Evolutionary conservation across 2,797 vertebrate species (phyloP), one percentile per base, ranked within the genome.

Genomic region (Hapalemur alaotrensis): DNA sequence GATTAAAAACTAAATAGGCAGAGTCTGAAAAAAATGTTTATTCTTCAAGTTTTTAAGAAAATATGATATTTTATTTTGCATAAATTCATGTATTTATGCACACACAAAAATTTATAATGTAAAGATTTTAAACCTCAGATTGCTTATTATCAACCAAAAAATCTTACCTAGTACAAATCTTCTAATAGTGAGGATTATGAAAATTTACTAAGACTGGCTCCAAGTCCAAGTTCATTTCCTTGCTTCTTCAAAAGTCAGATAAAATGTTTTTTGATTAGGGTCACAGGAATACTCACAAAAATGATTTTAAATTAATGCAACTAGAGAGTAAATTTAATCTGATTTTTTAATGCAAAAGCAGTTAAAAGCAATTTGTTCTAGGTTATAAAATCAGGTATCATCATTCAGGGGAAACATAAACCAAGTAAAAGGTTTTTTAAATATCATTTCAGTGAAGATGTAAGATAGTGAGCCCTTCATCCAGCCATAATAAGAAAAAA

Each of bases 291-390:
- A 78, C 10, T 22, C 67, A 79, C 48, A 80, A 17, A 15, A 91
- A 35, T 35, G 59, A 13, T 43, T 96, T 94, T 76, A 93, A 86
- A 65, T 78, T 72, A 87, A 90, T 80, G 41, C 18, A 92, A 70
- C 20, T 50, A 57, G n/a, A 89, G 25, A 38, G 3, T 48, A 85
- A 73, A 92, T 72, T 82, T 79, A 78, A 48, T 35, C 14, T 63
- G 61, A 95, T 23, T 96, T 57, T 75, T 91, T 67, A 43, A 52
- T 91, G 90, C 54, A 67, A 95, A 93, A 67, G 48, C 41, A 92
- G 87, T 92, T 93, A 81, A 86, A 95, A 88, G n/a, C 76, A 69
- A 88, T 96, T 83, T 63, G 7, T 17, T 76, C 12, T 35, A 43
- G 52, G 65, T 59, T 92, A 63, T 85, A 76, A 83, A 97, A 85